Conservation (phyloP, 2,888 invertebrate species). For the Drosophila macrospina region DNA sequence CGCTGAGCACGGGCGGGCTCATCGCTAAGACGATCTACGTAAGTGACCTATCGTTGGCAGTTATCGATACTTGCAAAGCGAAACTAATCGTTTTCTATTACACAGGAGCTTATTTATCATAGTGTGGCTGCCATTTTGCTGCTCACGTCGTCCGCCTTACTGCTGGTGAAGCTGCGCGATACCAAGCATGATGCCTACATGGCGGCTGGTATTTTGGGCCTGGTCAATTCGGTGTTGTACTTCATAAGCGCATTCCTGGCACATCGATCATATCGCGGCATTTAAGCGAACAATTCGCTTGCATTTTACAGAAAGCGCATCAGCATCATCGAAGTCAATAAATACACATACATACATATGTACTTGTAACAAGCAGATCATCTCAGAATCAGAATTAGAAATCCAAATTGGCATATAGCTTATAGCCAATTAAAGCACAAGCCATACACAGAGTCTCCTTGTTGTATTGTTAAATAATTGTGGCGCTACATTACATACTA, state of each 20-base stretch:
- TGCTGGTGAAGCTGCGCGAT: constrained; percentile 89
- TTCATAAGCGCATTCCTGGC: constrained; percentile 92
- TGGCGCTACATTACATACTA: constrained; percentile 42
- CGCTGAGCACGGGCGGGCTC: constrained; percentile 92
- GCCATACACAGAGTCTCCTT: constrained; percentile 60
- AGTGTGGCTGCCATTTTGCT: constrained; percentile 90
- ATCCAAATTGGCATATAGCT: constrained; percentile 19
- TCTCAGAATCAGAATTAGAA: constrained; percentile 20
- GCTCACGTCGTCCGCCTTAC: constrained; percentile 89
- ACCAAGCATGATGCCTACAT: constrained; percentile 88
- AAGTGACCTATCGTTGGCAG: constrained; percentile 50
- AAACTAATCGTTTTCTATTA: not conserved
- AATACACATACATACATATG: not conserved
- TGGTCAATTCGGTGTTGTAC: constrained; percentile 90
- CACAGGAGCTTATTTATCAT: constrained; percentile 94
- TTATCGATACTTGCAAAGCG: not conserved
- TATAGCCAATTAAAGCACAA: constrained; percentile 4
- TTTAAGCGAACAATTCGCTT: constrained; percentile 85
- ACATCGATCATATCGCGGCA: constrained; percentile 90
- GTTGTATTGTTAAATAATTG: constrained; percentile 57
- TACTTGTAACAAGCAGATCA: constrained; percentile 17
- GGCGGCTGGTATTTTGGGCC: constrained; percentile 90
- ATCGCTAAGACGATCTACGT: constrained; percentile 89
- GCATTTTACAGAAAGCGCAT: constrained; percentile 37
- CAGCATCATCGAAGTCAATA: constrained; percentile 16